A percentile compares a stretch with the other conserved stretches of the same genome.
phyloP scores from a whole-genome alignment of 2,888 invertebrate genomes.

The Spialia ferax region DNA sequence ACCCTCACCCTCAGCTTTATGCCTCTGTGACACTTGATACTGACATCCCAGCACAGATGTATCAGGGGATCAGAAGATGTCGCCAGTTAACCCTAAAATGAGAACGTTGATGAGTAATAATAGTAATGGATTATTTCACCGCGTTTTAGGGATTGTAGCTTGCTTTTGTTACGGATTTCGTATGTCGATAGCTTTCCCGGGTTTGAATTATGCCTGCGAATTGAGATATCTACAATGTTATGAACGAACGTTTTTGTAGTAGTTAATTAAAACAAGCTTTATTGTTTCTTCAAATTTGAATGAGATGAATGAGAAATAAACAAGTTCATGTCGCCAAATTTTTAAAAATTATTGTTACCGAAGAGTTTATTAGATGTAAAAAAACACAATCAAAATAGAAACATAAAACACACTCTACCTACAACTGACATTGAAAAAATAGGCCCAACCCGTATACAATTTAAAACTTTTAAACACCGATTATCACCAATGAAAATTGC shows the following conservation, averaged over 20 bases:
- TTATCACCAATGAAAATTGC: constrained; percentile 22
- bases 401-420: no score
- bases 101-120: constrained; percentile 71
- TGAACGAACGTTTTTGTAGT: no score
- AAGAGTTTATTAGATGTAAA: no score
- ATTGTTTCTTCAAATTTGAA: no score
- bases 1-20: constrained; percentile 59
- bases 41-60: constrained; percentile 60
- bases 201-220: background rate
- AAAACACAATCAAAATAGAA: no score
- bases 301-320: no score
- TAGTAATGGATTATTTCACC: constrained; percentile 71
- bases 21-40: constrained; percentile 79
- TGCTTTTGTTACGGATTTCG: constrained; percentile 45
- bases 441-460: background rate
- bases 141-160: constrained; percentile 46
- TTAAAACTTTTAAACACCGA: background rate
- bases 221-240: no score
- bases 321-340: no score
- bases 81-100: constrained; percentile 77
- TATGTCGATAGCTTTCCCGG: constrained; percentile 28
- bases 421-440: no score
- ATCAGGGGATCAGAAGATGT: constrained; percentile 67
- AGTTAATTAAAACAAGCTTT: no score
- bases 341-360: no score